Percentiles rank a stretch among this genome's conserved stretches.
These are phyloP conservation scores for Epiblema foenella DNA, from an alignment of 2,888 invertebrate genomes.

Conservation along the genomic window DNA sequence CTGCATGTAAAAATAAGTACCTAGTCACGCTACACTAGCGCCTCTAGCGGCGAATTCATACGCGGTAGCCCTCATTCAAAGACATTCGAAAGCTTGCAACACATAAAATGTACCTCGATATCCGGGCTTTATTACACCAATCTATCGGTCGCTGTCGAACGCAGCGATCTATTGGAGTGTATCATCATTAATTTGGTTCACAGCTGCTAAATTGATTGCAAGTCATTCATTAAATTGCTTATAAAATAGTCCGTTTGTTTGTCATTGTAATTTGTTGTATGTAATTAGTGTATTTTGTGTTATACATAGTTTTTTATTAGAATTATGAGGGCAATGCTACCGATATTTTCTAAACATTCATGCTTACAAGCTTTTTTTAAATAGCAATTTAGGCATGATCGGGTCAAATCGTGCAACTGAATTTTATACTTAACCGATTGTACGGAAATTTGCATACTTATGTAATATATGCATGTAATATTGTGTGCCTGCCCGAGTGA, in stretches of 20 bases:
- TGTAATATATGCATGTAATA: neutral
- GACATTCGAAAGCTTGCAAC: neutral
- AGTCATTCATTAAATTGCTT: neutral
- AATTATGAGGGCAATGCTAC: neutral
- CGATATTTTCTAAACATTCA: neutral
- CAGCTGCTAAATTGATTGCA: slow-evolving; percentile 20
- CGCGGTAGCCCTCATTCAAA: too few species aligned
- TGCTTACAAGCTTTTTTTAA: neutral
- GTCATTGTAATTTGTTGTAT: neutral
- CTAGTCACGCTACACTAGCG: too few species aligned
- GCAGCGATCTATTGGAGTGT: too few species aligned
- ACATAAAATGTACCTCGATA: neutral
- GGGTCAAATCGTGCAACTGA: too few species aligned
- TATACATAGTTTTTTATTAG: neutral
- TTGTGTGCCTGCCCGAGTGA: neutral
- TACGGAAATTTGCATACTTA: too few species aligned
- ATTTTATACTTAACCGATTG: too few species aligned
- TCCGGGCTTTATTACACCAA: neutral
- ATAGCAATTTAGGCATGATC: too few species aligned
- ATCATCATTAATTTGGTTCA: neutral
- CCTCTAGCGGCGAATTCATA: too few species aligned
- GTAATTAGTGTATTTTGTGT: slow-evolving; percentile 21
- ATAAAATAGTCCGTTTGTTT: neutral
- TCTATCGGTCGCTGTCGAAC: neutral
- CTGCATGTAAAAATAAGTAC: too few species aligned